Evolutionary conservation across 2,797 vertebrate genomes (phyloP).

Genomic region (Etheostoma nigrum): DNA sequence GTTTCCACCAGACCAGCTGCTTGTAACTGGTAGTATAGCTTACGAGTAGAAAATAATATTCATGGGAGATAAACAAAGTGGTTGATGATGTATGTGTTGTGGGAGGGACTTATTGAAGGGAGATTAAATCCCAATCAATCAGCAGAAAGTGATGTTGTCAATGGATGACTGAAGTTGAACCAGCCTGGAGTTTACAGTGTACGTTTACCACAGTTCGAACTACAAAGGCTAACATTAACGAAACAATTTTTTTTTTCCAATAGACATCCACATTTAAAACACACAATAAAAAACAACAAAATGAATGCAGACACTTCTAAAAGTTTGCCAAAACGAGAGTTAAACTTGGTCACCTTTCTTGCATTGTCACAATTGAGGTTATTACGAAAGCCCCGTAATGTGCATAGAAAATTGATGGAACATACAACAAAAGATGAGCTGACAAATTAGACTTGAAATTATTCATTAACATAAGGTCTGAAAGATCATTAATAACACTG

Average conservation of each 20-base stretch:
- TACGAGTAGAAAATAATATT: constrained; percentile 41
- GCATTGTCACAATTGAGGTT: constrained; percentile 85
- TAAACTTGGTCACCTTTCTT: constrained; percentile 58
- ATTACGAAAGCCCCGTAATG: constrained; percentile 87
- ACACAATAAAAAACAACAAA: neutral
- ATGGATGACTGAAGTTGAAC: constrained; percentile 14
- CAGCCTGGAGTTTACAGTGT: constrained; percentile 7
- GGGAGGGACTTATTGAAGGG: constrained; percentile 29
- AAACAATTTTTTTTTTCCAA: neutral
- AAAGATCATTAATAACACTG: constrained; percentile 92
- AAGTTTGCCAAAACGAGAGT: neutral
- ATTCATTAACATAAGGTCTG: constrained; percentile 93
- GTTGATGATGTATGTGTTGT: constrained; percentile 50
- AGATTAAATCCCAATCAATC: constrained; percentile 57
- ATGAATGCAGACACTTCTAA: neutral
- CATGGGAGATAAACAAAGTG: constrained; percentile 34
- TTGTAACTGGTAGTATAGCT: constrained; percentile 9
- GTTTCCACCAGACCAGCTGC: constrained; percentile 37
- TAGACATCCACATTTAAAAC: no score
- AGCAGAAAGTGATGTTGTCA: constrained; percentile 45
- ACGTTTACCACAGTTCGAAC: constrained; percentile 9
- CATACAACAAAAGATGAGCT: constrained; percentile 82
- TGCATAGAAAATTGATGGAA: constrained; percentile 84
- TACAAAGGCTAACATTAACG: neutral
- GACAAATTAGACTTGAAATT: constrained; percentile 93